Percentiles rank a stretch among this genome's conserved stretches.
phyloP scores from a whole-genome alignment of 2,113 vertebrate species.

The Bufo gargarizans region DNA sequence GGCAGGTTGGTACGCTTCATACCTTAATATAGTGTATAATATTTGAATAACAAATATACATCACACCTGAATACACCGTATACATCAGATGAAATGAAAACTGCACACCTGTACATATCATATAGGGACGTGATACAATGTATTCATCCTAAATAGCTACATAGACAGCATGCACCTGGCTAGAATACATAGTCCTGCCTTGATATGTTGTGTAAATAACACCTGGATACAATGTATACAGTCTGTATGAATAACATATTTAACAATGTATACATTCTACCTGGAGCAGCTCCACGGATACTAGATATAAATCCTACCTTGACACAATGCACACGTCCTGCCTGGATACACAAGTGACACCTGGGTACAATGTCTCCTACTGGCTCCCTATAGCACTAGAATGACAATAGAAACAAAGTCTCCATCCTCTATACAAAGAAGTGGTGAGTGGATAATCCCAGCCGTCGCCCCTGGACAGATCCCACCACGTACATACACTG shows the following conservation, averaged over 20 bases:
- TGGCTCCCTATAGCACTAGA: not conserved
- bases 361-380: constrained; percentile 13
- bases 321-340: not conserved
- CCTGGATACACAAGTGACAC: constrained; percentile 14
- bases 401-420: constrained; percentile 6
- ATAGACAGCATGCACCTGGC: not conserved
- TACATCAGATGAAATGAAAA: not conserved
- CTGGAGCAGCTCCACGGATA: not conserved
- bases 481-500: constrained; percentile 34
- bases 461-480: not conserved
- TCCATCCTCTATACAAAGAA: not conserved
- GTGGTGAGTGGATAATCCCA: not conserved
- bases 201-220: not conserved
- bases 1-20: not conserved
- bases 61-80: not conserved
- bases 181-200: not conserved
- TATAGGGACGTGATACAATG: not conserved
- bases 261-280: not conserved
- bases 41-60: not conserved
- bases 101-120: not conserved
- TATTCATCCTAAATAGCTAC: not conserved
- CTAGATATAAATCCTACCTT: not conserved
- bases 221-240: not conserved
- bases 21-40: not conserved
- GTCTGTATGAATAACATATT: not conserved